phyloP scores from a whole-genome alignment of 2,797 vertebrate genomes.

The Acipenser transmontanus region DNA sequence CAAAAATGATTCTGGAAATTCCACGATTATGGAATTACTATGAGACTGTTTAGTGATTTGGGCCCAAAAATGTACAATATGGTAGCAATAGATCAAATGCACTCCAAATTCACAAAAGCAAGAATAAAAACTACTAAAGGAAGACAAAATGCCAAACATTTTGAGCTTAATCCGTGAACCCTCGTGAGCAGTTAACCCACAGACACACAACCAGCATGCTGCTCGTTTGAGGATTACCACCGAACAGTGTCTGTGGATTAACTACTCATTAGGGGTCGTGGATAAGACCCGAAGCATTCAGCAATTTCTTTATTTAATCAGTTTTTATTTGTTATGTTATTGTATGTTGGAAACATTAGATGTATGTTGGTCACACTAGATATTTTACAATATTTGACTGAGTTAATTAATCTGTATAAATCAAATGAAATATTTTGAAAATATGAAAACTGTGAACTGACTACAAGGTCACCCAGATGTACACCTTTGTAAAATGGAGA shows the following conservation, averaged over 20 bases:
- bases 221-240: conserved; percentile 30
- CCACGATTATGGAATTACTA: conserved; percentile 30
- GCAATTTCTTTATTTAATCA: conserved; percentile 17
- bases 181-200: conserved; percentile 32
- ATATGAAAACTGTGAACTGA: conserved; percentile 31
- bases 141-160: conserved; percentile 22
- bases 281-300: conserved; percentile 31
- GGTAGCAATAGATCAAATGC: conserved; percentile 22
- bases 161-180: conserved; percentile 27
- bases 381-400: conserved; percentile 17
- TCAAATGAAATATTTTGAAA: conserved; percentile 30
- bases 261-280: conserved; percentile 36
- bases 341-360: conserved; percentile 11
- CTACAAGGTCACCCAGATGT: conserved; percentile 46
- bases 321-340: conserved; percentile 6
- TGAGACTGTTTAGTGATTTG: conserved; percentile 31
- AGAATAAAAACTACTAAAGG: conserved; percentile 14
- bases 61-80: conserved; percentile 24
- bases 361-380: conserved; percentile 26
- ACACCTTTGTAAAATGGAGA: neutral
- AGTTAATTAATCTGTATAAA: conserved; percentile 32
- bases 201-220: conserved; percentile 12
- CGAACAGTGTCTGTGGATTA: conserved; percentile 29
- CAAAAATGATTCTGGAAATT: conserved; percentile 26
- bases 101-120: conserved; percentile 5